These are phyloP conservation scores for Scaptomyza cyrtandrae DNA, from an alignment of 2,888 invertebrate species.

Conservation along the genomic window DNA sequence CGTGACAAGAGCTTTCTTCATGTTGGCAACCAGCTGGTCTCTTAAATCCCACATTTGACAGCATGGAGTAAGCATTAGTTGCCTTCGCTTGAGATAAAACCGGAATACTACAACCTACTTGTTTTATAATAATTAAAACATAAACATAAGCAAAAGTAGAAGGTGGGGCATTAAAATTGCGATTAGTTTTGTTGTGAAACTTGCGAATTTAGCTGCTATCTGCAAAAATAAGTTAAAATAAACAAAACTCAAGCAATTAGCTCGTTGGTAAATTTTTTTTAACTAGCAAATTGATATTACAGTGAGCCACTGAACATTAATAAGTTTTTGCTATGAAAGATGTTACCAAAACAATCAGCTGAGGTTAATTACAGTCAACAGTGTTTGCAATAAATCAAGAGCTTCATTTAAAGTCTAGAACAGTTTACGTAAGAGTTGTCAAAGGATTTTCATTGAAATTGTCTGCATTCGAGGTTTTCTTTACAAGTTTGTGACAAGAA, in stretches of 20 bases:
- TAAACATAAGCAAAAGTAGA: background rate
- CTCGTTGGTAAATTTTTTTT: too few relatives aligned
- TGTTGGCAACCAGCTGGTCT: slow-evolving; percentile 3
- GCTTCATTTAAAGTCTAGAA: background rate
- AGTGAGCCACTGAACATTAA: background rate
- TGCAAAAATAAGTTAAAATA: slow-evolving; percentile 26
- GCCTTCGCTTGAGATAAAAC: background rate
- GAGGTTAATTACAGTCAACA: background rate
- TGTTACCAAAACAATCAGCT: background rate
- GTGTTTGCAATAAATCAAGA: background rate
- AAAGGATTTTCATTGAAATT: background rate
- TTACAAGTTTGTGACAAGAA: background rate
- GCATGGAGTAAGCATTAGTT: slow-evolving; percentile 20
- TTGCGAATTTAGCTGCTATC: background rate
- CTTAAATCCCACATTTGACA: slow-evolving; percentile 31
- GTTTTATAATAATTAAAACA: slow-evolving; percentile 1
- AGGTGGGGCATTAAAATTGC: background rate
- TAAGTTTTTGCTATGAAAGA: background rate
- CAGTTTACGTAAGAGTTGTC: background rate
- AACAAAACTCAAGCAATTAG: slow-evolving; percentile 38
- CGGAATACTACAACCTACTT: too few relatives aligned
- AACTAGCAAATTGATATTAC: slow-evolving; percentile 1
- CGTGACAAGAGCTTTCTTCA: slow-evolving; percentile 19
- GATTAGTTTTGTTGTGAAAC: too few relatives aligned
- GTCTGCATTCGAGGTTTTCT: background rate